Evolutionary conservation across 2,113 vertebrate species (phyloP), one percentile per base, ranked within the genome.

Genomic region (Spermophilus dauricus): DNA sequence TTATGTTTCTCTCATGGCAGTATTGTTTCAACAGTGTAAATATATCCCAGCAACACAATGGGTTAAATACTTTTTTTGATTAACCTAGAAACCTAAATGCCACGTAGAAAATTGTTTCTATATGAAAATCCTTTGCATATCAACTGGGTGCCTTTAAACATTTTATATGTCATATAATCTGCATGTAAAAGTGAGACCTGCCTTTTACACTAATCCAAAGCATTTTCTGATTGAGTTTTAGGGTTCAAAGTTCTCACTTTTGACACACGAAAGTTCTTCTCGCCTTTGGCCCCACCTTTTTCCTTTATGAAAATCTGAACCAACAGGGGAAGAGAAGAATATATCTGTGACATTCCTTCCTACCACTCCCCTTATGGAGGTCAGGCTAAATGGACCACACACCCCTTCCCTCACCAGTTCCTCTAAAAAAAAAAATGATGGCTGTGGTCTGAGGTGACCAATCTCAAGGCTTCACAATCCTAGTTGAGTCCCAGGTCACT

Each of bases 51-150:
- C 51, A 61, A 83, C 58, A 61, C 13, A 34, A 87, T 34, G 30
- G 65, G 80, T 89, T 93, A 89, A 89, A 82, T 70, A 92, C 94
- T 58, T 88, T 93, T 81, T 28, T n/a, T 34, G 20, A 75, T 61
- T 97, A 95, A 97, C 95, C 97, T 90, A 95, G 87, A 96, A 97
- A 97, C 94, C 97, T 95, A 87, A 94, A 97, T 93, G 65, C 58
- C 58, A 77, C 0, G 4, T 76, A 82, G 48, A 77, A 63, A 69
- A n/a, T 37, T 86, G 89, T 61, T 96, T 89, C 78, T 83, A 51
- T 58, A 72, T 4, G 78, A 73, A 96, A 91, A 88, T 61, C 61
- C 51, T 93, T 76, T 69, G 76, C 69, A 11, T n/a, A n/a, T n/a
- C 86, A 95, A 70, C 39, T 37, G 30, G 26, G 56, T 45, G 51